Base-by-base conservation (phyloP, 2,797 vertebrate species). In the Enoplosus armatus region DNA sequence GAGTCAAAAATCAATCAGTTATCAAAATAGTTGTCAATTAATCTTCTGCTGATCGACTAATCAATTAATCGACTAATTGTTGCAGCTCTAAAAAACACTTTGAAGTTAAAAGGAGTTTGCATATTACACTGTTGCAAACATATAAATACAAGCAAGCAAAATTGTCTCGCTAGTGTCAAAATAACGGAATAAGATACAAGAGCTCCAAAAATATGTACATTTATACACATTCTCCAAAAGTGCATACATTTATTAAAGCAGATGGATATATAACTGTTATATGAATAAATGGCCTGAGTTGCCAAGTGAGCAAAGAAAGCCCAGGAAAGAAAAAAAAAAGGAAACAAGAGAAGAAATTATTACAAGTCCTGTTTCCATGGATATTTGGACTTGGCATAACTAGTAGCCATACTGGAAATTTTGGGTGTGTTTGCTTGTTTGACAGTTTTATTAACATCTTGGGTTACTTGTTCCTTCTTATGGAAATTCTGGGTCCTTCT, bases 391-490 rank as follows among this genome's bases (percentile, higher is more conserved):
- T 73, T 87, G 81, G 79, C 77, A 70, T 56, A 55, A 73, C 62
- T 41, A 68, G 59, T 18, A 48, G 37, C 33, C 26, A 24, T 50
- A 62, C 55, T 64, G 77, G 78, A 87, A 68, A 60, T 39, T 12
- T 27, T 48, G 82, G 71, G 72, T 48, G 61, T 59, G 70, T 80
- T 77, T 56, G 5, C 29, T 8, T 56, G 41, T 71, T 66, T 79
- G 59, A 78, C 68, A 60, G 67, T 72, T 84, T 83, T 75, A 79
- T 77, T 72, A 70, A 77, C 51, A 54, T 85, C 26, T 63, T 59
- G 35, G 58, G 55, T 84, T 80, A 47, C 41, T 69, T 18, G 65
- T 61, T 67, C 26, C 54, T 15, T 59, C 58, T 81, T 59, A 47
- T 59, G 78, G 58, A 80, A 88, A 62, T 15, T 62, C 6, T 72